Base-by-base conservation (phyloP, 1,140 invertebrate genomes). In the Drosophila repletoides region DNA sequence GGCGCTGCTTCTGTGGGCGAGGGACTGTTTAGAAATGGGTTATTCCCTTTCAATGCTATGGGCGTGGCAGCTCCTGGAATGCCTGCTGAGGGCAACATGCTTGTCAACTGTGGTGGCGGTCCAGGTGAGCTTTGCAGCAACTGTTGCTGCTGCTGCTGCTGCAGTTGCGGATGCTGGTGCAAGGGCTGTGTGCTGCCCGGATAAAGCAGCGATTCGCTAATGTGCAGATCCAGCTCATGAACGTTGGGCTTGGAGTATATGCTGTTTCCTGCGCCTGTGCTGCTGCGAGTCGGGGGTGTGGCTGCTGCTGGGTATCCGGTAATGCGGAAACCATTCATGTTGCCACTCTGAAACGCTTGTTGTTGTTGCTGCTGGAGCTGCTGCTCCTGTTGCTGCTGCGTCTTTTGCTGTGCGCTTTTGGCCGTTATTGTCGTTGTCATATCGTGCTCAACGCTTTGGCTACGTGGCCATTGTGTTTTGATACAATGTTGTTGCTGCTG, bases 241-340 rank as follows among this genome's bases (percentile, higher is more conserved):
- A 60, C 66, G 12, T 79, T 86, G 17, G 79, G 79, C 21, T 84
- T 84, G 14, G 45, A 34, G 40, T 84, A 84, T 19, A 72, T 76
- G 26, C 34, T 74, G 55, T 69, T 72, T 3, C 48, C 46, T 12
- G 38, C 15, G 22, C 48, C 46, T 12, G 38, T 21, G 22, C 12
- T 36, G n/a, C 53, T 59, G 36, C 76, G 65, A n/a, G 66, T 52
- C 1, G 86, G 58, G 34, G 80, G 75, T 38, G 79, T 77, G 64
- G 86, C 81, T 22, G 76, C 88, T 19, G 88, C 83, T 34, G 88
- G 88, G 56, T 89, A 89, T 26, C 88, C 88, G 3, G 88, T 88
- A 22, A 89, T 89, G 17, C 88, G 88, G 56, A 89, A 89, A 52
- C 88, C 88, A 88, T 88, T 88, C 86, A 88, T 88, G 34, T 17